Conservation (phyloP, 2,113 vertebrate species). For the Spermophilus dauricus region DNA sequence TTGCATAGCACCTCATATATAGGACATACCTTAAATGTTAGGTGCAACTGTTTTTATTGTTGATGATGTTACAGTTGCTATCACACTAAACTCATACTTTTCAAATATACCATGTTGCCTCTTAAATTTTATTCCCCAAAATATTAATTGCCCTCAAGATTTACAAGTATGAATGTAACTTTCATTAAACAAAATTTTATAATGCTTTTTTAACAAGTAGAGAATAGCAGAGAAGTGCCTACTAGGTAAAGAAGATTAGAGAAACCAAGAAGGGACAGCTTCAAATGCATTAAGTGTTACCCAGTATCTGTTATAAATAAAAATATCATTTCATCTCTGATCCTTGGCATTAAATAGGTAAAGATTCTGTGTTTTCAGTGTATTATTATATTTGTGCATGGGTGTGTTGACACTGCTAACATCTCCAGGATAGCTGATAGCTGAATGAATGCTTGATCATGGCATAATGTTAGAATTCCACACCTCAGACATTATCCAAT, state of each 20-base stretch:
- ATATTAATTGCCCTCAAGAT: not conserved
- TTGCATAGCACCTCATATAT: no score
- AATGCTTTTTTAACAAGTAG: not conserved
- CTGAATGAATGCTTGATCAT: not conserved
- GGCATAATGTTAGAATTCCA: not conserved
- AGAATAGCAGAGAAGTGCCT: not conserved
- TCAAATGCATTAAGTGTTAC: not conserved
- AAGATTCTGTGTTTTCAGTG: not conserved
- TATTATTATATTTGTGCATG: not conserved
- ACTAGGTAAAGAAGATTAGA: not conserved
- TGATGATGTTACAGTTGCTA: not conserved
- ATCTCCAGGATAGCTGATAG: not conserved
- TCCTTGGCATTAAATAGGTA: not conserved
- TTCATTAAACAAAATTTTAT: not conserved
- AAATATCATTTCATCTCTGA: conserved; percentile 37
- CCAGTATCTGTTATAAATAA: not conserved
- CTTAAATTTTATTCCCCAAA: not conserved
- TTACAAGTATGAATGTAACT: not conserved
- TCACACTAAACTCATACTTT: conserved; percentile 12
- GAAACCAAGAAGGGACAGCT: not conserved
- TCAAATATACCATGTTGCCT: not conserved
- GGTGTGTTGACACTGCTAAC: not conserved
- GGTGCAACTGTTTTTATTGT: not conserved
- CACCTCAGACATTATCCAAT: not conserved
- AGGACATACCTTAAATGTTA: not conserved